phyloP scores from a whole-genome alignment of 2,888 invertebrate genomes.

The Gerosis bhagava region DNA sequence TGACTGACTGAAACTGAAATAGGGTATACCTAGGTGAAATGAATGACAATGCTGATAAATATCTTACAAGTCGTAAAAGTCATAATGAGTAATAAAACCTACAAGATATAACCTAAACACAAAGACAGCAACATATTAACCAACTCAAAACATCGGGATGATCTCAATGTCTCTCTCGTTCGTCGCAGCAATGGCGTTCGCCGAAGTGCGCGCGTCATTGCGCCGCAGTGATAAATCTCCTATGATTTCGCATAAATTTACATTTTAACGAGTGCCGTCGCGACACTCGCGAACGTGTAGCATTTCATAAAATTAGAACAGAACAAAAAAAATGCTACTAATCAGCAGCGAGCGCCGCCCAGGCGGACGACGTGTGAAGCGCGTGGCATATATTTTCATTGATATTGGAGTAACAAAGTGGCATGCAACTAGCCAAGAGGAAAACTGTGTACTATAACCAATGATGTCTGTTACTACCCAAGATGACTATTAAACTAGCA shows the following conservation, averaged over 20 bases:
- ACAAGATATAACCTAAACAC: no score
- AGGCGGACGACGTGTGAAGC: constrained; percentile 13
- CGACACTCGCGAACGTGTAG: constrained; percentile 49
- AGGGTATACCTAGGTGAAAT: no score
- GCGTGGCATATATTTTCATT: constrained; percentile 5
- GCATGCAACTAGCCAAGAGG: no score
- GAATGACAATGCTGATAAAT: no score
- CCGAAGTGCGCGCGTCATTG: constrained; percentile 56
- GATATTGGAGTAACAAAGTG: no score
- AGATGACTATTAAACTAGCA: no score
- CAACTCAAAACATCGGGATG: constrained; percentile 22
- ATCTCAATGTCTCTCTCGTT: constrained; percentile 26
- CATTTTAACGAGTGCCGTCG: constrained; percentile 57
- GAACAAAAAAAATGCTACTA: constrained; percentile 55
- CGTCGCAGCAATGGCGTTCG: constrained; percentile 40
- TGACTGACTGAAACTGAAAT: no score
- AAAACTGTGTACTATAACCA: no score
- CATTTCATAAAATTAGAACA: constrained; percentile 64
- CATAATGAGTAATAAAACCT: no score
- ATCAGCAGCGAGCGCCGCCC: constrained; percentile 39
- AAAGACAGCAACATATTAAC: constrained; percentile 5
- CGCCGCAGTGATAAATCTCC: constrained; percentile 58
- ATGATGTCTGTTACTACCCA: no score
- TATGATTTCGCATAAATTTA: constrained; percentile 65
- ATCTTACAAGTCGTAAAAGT: no score